These are phyloP conservation scores for Pogonomyrmex barbatus DNA, from an alignment of 1,140 invertebrate genomes.

Conservation along the genomic window DNA sequence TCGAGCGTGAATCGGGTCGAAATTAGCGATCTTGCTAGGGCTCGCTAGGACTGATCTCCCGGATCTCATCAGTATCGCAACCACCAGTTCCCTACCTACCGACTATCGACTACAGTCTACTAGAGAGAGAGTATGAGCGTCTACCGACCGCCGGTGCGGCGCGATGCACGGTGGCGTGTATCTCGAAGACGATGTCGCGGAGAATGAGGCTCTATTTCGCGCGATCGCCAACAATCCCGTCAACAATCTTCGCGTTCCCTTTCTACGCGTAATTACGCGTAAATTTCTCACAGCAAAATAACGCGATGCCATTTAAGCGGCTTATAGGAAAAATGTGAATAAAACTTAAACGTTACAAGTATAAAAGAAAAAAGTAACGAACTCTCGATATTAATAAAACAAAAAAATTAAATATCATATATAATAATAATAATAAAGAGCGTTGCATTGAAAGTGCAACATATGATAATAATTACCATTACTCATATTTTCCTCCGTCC, in stretches of 20 bases:
- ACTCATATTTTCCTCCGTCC: too few relatives aligned
- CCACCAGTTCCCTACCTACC: conserved; percentile 52
- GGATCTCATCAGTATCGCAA: conserved; percentile 29
- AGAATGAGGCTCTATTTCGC: not conserved
- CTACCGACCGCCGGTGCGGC: conserved; percentile 54
- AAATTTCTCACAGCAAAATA: not conserved
- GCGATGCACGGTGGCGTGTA: conserved; percentile 34
- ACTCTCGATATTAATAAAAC: too few relatives aligned
- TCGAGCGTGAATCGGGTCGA: conserved; percentile 57
- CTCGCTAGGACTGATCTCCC: conserved; percentile 21
- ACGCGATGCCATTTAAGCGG: not conserved
- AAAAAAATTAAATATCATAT: too few relatives aligned
- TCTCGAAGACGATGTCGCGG: not conserved
- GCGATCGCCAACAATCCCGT: conserved; percentile 3
- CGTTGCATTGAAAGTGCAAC: too few relatives aligned
- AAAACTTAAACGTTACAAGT: too few relatives aligned
- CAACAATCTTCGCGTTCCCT: not conserved
- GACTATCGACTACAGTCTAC: conserved; percentile 46
- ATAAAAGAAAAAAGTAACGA: too few relatives aligned
- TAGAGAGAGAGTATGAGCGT: conserved; percentile 16
- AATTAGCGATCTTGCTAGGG: conserved; percentile 47
- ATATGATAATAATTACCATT: too few relatives aligned
- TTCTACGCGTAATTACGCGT: not conserved
- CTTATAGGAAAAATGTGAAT: too few relatives aligned
- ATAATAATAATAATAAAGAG: too few relatives aligned